A percentile compares a stretch with the other conserved stretches of the same genome.
These are phyloP conservation scores for Gorsachius goisagi DNA, from an alignment of 2,113 vertebrate species.

Conservation along the genomic window DNA sequence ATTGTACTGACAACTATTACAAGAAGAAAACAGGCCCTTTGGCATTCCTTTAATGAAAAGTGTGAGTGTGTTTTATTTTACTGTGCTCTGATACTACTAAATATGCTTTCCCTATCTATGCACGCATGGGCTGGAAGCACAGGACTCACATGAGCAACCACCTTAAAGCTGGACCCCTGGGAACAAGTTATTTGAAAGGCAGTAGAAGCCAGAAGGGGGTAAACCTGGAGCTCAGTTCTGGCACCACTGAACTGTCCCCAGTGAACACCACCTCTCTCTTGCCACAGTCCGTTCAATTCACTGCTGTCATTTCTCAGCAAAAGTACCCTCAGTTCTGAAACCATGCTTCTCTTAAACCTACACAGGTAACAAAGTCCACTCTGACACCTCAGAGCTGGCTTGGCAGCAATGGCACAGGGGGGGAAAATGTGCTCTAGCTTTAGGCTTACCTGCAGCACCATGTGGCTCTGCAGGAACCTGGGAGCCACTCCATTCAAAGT, in stretches of 20 bases:
- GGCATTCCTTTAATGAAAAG: not conserved
- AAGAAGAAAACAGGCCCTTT: not conserved
- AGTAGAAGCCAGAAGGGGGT: not conserved
- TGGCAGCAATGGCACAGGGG: not conserved
- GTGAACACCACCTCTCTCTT: accelerated
- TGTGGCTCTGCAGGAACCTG: accelerated
- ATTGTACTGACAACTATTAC: not conserved
- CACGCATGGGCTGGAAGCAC: not conserved
- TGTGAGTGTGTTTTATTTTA: not conserved
- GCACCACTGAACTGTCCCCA: accelerated
- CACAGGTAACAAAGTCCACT: accelerated
- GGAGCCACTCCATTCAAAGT: accelerated
- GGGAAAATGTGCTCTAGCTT: accelerated
- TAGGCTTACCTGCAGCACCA: not conserved
- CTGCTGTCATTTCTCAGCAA: not conserved
- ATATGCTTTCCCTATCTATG: not conserved
- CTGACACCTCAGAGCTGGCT: not conserved
- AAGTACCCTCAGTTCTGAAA: not conserved
- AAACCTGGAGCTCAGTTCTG: not conserved
- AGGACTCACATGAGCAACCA: not conserved
- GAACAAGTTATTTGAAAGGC: not conserved
- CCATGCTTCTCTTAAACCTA: not conserved
- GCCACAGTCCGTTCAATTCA: not conserved
- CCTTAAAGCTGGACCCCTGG: not conserved
- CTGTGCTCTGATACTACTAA: not conserved